A percentile compares a stretch with the other conserved stretches of the same genome.
Conservation (phyloP, 2,113 vertebrate species). For the Lasiurus borealis region DNA sequence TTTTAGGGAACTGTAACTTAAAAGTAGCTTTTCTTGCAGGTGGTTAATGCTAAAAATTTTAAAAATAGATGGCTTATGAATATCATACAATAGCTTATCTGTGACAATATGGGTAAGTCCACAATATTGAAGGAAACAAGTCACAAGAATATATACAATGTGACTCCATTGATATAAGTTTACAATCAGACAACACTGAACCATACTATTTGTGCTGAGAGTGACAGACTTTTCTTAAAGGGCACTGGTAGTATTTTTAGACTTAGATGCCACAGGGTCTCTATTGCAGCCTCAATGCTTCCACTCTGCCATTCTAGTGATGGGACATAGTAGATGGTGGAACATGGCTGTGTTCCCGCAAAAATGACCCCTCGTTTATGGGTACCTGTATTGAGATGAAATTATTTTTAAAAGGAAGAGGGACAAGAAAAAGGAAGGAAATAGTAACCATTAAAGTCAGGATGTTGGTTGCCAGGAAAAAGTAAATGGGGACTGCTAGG, state of each 20-base stretch:
- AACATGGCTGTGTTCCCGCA: background rate
- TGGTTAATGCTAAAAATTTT: no score
- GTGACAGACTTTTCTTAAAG: no score
- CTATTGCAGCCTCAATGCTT: background rate
- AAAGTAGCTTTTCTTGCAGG: no score
- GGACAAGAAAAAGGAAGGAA: background rate
- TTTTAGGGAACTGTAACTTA: no score
- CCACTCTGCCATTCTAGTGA: background rate
- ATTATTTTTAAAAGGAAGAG: no score
- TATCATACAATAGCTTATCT: background rate
- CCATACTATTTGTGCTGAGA: background rate
- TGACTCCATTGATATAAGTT: background rate
- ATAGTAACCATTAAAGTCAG: background rate
- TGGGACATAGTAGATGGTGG: background rate
- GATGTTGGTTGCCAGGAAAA: background rate
- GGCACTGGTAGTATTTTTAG: background rate
- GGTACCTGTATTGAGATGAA: background rate
- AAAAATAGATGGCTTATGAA: background rate
- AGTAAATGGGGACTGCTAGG: background rate
- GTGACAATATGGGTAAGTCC: background rate
- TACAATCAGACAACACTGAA: background rate
- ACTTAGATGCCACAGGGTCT: background rate
- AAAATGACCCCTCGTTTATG: background rate
- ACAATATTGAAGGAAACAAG: background rate
- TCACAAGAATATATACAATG: background rate